phyloP scores from a whole-genome alignment of 2,888 invertebrate genomes.

The Achlya flavicornis region DNA sequence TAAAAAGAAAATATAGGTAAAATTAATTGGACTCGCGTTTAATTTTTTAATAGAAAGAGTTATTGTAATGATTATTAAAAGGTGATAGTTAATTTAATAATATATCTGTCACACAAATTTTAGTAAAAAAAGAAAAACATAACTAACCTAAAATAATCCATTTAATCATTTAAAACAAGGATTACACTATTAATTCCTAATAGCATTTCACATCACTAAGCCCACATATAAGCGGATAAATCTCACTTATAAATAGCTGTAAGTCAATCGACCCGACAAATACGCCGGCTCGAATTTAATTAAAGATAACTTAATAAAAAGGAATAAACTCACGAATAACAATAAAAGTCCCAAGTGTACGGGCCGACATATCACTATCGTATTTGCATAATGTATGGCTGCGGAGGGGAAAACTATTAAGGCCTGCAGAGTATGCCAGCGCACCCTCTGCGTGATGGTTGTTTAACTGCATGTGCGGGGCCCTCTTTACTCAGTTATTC shows the following conservation, averaged over 20 bases:
- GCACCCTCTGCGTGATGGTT: constrained; percentile 79
- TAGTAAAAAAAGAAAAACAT: too few relatives aligned
- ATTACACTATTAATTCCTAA: background rate
- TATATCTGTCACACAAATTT: too few relatives aligned
- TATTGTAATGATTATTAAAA: too few relatives aligned
- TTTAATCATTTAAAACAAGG: background rate
- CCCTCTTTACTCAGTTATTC: constrained; percentile 71
- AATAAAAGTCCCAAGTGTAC: constrained; percentile 82
- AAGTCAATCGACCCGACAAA: constrained; percentile 79
- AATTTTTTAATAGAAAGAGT: too few relatives aligned
- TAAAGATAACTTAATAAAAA: constrained; percentile 83
- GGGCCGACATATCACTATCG: constrained; percentile 80
- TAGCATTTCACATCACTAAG: constrained; percentile 40
- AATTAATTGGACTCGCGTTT: too few relatives aligned
- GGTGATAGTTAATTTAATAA: too few relatives aligned
- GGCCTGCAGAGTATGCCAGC: constrained; percentile 48
- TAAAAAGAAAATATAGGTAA: too few relatives aligned
- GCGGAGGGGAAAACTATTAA: constrained; percentile 81
- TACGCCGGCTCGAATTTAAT: constrained; percentile 80
- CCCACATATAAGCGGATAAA: constrained; percentile 70
- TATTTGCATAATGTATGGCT: constrained; percentile 83
- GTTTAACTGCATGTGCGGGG: constrained; percentile 70
- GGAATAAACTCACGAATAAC: constrained; percentile 79
- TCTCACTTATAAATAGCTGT: constrained; percentile 69
- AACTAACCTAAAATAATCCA: background rate